Base-by-base conservation (phyloP, 1,140 invertebrate genomes). In the Thaumetopoea pityocampa region DNA sequence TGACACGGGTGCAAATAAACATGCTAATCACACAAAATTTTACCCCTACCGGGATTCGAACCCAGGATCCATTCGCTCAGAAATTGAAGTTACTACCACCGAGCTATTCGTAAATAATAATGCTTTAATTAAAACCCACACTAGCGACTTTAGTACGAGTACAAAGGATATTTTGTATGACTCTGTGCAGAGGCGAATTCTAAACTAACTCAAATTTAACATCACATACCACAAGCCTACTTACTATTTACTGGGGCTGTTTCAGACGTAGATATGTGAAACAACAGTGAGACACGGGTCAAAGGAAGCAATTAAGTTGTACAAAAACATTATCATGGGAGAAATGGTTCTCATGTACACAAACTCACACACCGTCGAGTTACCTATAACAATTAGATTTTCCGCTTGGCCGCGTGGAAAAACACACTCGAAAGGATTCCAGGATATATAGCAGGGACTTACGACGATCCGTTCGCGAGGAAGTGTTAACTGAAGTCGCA, bases 351-450 rank as follows among this genome's bases (percentile, higher is more conserved):
- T 51, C 34, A 32, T 51, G 35, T 41, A 30, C 34, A 20, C 33
- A 7, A 18, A 35, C 16, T 23, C 17, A 10, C 17, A 26, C 40
- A 36, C 33, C 34, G 37, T 38, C 44, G 34, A 33, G 40, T 17
- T 23, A 17, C 17, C 20, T 33, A 38, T 24, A 50, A 26, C 48
- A 66, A 61, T 69, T 61, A 61, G 37, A 67, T 69, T 69, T 64
- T 59, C 54, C 34, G 43, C 56, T 56, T 46, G 45, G 42, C 48
- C 36, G 44, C 26, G 40, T 54, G 50, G 59, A 69, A 64, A 57
- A 69, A 49, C 52, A 55, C 51, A 58, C 34, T 46, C 29, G n/a
- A 35, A 50, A 38, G 49, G 51, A 54, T 55, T 57, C 58, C 23
- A 29, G 24, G 49, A 63, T 34, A 58, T 46, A 50, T 29, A 37